Evolutionary conservation across 2,888 invertebrate species (phyloP).

Genomic region (Clitarchus hookeri): DNA sequence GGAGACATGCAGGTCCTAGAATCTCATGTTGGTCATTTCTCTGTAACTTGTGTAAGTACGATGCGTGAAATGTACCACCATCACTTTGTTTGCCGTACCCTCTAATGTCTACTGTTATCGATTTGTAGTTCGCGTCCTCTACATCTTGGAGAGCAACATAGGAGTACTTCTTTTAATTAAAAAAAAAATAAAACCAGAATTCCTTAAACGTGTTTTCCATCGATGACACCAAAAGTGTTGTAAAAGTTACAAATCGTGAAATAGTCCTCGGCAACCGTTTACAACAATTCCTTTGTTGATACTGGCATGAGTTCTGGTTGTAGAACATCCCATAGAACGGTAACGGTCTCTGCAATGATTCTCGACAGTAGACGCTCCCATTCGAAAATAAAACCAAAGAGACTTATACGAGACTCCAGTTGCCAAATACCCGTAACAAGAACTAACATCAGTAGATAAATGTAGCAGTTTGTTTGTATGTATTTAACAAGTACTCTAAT

Average conservation of each 20-base stretch:
- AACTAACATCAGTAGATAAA: background rate
- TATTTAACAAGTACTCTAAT: background rate
- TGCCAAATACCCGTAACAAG: conserved; percentile 11
- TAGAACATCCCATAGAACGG: background rate
- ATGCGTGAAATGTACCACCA: conserved; percentile 45
- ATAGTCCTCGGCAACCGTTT: background rate
- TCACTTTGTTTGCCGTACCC: conserved; percentile 48
- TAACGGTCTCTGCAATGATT: background rate
- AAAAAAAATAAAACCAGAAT: conserved; percentile 21
- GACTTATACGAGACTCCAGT: conserved; percentile 19
- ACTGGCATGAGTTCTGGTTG: background rate
- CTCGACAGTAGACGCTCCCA: background rate
- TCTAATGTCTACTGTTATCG: too few relatives aligned
- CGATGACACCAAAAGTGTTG: background rate
- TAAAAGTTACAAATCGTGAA: background rate
- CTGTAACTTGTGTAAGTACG: conserved; percentile 41
- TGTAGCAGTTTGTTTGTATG: background rate
- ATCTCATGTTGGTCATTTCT: conserved; percentile 38
- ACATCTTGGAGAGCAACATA: too few relatives aligned
- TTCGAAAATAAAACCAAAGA: conserved; percentile 12
- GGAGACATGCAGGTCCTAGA: conserved; percentile 40
- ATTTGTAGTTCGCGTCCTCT: too few relatives aligned
- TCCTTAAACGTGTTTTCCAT: conserved; percentile 19
- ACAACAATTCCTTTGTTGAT: background rate
- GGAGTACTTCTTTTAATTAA: conserved; percentile 11